phyloP scores from a whole-genome alignment of 2,113 vertebrate species.

The Notarius quadriscutis region DNA sequence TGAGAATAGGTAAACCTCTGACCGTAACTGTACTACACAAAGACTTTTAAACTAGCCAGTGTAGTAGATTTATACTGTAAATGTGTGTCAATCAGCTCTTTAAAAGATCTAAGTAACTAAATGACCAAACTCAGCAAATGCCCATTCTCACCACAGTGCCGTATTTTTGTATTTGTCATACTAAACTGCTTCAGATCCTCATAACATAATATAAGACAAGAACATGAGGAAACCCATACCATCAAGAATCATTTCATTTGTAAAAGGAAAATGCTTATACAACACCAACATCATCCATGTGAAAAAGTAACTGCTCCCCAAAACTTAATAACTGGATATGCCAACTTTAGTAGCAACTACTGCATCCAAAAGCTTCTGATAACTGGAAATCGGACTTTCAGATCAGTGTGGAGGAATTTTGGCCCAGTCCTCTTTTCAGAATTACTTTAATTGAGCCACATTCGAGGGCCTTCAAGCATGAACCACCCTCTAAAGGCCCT shows the following conservation, averaged over 20 bases:
- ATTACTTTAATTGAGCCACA: not conserved
- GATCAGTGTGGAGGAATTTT: not conserved
- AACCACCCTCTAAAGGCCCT: not conserved
- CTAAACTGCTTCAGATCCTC: not conserved
- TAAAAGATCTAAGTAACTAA: not conserved
- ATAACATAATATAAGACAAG: no score
- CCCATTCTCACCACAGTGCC: not conserved
- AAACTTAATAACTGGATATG: no score
- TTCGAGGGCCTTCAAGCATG: not conserved
- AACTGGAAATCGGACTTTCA: not conserved
- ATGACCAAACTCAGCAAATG: not conserved
- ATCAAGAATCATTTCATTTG: not conserved
- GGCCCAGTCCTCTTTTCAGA: not conserved
- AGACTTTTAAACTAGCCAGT: no score
- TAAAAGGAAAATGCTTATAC: not conserved
- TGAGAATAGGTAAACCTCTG: no score
- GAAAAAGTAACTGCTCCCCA: no score
- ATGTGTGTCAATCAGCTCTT: not conserved
- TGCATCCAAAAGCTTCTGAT: not conserved
- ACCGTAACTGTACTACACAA: no score
- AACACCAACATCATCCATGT: not conserved
- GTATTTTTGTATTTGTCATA: no score
- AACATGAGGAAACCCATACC: no score
- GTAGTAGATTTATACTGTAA: not conserved
- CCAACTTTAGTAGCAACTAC: no score